Percentiles rank a stretch among this genome's conserved stretches.
Evolutionary conservation across 2,888 invertebrate species (phyloP).

Genomic region (Actias luna): DNA sequence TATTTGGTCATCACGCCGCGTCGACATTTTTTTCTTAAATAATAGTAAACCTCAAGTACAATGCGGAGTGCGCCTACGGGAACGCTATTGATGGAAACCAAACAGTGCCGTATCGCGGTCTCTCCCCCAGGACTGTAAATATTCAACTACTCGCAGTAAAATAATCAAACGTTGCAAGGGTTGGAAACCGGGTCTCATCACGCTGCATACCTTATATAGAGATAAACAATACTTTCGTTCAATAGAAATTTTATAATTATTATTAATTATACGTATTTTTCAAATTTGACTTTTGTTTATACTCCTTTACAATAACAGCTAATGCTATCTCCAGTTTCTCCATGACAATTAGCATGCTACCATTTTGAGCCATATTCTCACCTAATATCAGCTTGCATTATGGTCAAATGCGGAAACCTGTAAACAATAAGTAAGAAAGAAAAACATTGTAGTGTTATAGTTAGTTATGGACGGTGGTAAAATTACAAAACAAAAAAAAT

Average conservation of each 20-base stretch:
- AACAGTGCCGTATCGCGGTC: conserved; percentile 25
- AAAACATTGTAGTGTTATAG: too few relatives aligned
- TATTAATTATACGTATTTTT: not conserved
- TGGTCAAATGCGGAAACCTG: too few relatives aligned
- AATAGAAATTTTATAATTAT: not conserved
- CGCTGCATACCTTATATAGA: conserved; percentile 9
- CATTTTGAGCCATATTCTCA: too few relatives aligned
- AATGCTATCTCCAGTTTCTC: too few relatives aligned
- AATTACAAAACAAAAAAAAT: too few relatives aligned
- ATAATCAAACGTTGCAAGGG: conserved; percentile 56
- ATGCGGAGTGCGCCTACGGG: conserved; percentile 8
- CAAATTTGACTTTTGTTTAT: too few relatives aligned
- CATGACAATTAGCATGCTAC: too few relatives aligned
- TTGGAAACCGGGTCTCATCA: conserved; percentile 42
- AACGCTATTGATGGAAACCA: conserved; percentile 15
- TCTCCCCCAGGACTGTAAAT: conserved; percentile 43
- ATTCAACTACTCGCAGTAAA: conserved; percentile 52
- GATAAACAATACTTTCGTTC: conserved; percentile 11
- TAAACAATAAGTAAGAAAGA: too few relatives aligned
- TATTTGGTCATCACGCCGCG: not conserved
- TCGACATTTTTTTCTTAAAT: not conserved
- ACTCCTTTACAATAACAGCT: too few relatives aligned
- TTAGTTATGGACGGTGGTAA: too few relatives aligned
- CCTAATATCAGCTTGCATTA: too few relatives aligned
- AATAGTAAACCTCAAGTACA: conserved; percentile 16